Conservation (phyloP, 1,140 invertebrate genomes). For the Watersipora subatra region DNA sequence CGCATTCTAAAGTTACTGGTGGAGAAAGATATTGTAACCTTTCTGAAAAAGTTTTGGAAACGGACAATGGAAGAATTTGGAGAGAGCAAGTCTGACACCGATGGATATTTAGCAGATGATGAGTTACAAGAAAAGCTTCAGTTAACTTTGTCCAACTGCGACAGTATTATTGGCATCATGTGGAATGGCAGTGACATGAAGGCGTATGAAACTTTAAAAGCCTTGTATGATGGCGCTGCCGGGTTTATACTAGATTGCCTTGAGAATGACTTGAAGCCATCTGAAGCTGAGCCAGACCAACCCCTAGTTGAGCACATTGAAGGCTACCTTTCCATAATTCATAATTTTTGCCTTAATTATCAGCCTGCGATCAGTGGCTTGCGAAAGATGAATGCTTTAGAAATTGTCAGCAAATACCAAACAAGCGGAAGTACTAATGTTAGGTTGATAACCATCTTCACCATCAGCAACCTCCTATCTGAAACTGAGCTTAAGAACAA, state of each 20-base stretch:
- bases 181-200: neutral
- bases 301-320: neutral
- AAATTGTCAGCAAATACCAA: neutral
- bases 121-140: too few species aligned
- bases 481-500: constrained; percentile 11
- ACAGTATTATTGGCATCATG: neutral
- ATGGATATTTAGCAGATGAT: too few species aligned
- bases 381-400: neutral
- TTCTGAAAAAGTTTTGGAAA: too few species aligned
- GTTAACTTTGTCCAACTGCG: neutral
- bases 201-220: neutral
- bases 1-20: too few species aligned
- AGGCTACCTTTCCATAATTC: neutral
- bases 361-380: neutral
- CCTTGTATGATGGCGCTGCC: neutral
- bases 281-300: neutral
- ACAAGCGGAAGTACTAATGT: neutral
- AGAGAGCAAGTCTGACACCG: too few species aligned
- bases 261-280: neutral
- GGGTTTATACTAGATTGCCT: neutral
- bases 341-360: neutral
- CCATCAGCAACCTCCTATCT: neutral
- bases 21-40: too few species aligned
- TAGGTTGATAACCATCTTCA: neutral
- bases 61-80: too few species aligned